Base-by-base conservation (phyloP, 1,140 invertebrate genomes). In the Acyrthosiphon pisum region DNA sequence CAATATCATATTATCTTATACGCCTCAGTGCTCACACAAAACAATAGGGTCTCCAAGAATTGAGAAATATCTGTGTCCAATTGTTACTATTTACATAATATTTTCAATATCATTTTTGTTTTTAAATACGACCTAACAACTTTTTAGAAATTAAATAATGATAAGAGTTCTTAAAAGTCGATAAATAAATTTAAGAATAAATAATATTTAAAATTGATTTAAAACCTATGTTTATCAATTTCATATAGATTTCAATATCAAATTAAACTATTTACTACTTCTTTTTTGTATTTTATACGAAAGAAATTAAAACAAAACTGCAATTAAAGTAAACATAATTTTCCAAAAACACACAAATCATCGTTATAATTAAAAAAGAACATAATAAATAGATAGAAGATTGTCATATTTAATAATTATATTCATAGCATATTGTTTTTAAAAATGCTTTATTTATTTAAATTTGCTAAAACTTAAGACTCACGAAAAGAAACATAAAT, bases 371-470 rank as follows among this genome's bases (percentile, higher is more conserved):
- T 81, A 81, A 37, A 81, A 81, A n/a, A 81, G 4, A 81, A 86
- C 4, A 30, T 44, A 46, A 86, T 44, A 86, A 46, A 86, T 44
- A 26, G 26, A 83, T 83, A 83, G 7, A 41, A 83, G 20, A 83
- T 41, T 44, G 9, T 86, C 83, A 44, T 44, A 30, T 44, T 86
- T 86, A 6, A 86, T 30, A 9, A 44, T 86, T 26, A 86, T 86
- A 44, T 86, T 44, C 23, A 86, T 46, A 86, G 83, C 83, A 86
- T 86, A 86, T 86, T 86, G 83, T 86, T 86, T 86, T 86, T 68
- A 68, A 68, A 68, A 68, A 68, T 68, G 60, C 30, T 68, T 68
- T 68, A 68, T 30, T 30, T 44, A 86, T 86, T 86, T 86, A 44
- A 86, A 86, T 86, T 86, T 86, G 35, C 41, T 44, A 86, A 86